Percentiles rank a stretch among this genome's conserved stretches.
These are phyloP conservation scores for Ellobium chinense DNA, from an alignment of 2,888 invertebrate genomes.

Conservation along the genomic window DNA sequence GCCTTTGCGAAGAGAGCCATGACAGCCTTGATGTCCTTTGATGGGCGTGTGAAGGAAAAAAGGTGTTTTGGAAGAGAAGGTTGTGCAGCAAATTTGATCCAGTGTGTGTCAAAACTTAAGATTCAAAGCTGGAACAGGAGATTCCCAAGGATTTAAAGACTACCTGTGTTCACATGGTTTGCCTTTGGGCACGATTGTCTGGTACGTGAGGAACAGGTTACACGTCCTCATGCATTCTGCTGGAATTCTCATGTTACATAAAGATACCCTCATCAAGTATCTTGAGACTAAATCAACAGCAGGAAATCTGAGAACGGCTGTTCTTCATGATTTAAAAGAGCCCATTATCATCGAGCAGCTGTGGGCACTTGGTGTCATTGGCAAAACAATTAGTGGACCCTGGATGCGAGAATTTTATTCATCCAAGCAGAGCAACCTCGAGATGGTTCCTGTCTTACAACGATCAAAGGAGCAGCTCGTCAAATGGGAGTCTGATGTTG, in stretches of 20 bases:
- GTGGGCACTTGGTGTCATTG: background rate
- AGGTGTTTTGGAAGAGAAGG: background rate
- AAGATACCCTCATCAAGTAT: background rate
- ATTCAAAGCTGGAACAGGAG: background rate
- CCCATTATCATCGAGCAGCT: background rate
- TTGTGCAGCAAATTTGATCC: background rate
- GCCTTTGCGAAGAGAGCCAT: too few relatives aligned
- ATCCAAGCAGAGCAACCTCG: too few relatives aligned
- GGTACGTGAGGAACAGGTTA: background rate
- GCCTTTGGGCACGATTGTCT: background rate
- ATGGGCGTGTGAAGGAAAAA: too few relatives aligned
- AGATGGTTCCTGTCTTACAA: too few relatives aligned
- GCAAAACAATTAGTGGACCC: background rate
- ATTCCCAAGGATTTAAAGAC: background rate
- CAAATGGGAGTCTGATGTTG: too few relatives aligned
- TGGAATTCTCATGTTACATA: background rate
- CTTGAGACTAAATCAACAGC: background rate
- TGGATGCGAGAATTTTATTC: too few relatives aligned
- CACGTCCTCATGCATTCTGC: background rate
- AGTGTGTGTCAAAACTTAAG: background rate
- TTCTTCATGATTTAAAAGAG: background rate
- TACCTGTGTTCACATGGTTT: background rate
- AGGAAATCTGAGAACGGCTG: background rate
- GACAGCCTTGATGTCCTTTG: too few relatives aligned
- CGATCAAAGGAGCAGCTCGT: too few relatives aligned